Conservation (phyloP, 2,113 vertebrate species). For the Hiodon alosoides region DNA sequence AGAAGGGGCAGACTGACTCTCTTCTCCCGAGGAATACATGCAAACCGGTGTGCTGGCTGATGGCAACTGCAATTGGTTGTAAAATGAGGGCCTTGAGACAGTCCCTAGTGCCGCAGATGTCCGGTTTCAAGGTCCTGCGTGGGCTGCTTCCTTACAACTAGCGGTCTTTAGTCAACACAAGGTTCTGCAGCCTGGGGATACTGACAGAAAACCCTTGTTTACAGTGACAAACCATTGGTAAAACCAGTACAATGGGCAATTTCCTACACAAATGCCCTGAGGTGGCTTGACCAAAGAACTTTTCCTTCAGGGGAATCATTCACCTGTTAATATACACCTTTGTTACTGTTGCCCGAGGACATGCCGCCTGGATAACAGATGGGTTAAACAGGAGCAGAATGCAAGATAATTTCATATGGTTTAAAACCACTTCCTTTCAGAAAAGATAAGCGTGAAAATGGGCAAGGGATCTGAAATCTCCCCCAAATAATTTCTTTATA, state of each 20-base stretch:
- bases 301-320: neutral
- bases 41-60: neutral
- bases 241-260: neutral
- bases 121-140: neutral
- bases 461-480: neutral
- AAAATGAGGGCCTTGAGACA: neutral
- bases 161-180: neutral
- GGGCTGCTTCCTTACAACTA: neutral
- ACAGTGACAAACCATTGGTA: neutral
- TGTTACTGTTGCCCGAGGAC: neutral
- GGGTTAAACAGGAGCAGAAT: neutral
- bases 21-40: neutral
- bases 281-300: neutral
- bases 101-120: neutral
- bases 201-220: slow-evolving; percentile 2
- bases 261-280: slow-evolving; percentile 9
- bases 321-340: neutral
- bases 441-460: neutral
- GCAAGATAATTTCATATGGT: neutral
- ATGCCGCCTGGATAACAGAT: neutral
- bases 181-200: neutral
- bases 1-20: neutral
- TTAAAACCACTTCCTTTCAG: neutral
- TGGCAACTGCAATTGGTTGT: neutral
- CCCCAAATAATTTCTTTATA: too few relatives aligned